A percentile compares a stretch with the other conserved stretches of the same genome.
These are phyloP conservation scores for Varanus komodoensis DNA, from an alignment of 2,113 vertebrate genomes.

Conservation along the genomic window DNA sequence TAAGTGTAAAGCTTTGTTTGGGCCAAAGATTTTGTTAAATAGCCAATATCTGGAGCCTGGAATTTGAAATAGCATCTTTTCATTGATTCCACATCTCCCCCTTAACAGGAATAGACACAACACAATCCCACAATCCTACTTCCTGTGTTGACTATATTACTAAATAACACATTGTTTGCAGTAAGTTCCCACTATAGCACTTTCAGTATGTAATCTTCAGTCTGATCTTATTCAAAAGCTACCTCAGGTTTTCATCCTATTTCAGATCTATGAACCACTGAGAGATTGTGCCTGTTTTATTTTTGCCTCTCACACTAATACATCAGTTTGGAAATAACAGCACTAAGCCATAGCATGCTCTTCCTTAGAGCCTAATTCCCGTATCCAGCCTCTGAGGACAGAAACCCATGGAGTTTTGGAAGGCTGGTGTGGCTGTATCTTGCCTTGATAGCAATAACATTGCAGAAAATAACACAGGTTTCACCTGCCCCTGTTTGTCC, in stretches of 20 bases:
- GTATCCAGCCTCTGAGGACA: not conserved
- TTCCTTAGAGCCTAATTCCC: not conserved
- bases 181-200: not conserved
- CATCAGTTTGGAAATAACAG: not conserved
- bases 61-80: not conserved
- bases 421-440: not conserved
- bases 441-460: too few species aligned
- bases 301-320: conserved; percentile 20
- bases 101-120: conserved; percentile 2
- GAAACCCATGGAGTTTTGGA: not conserved
- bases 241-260: not conserved
- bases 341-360: not conserved
- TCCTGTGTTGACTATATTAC: not conserved
- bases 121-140: fast-evolving
- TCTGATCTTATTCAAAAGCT: not conserved
- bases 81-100: conserved; percentile 6
- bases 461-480: not conserved
- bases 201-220: not conserved
- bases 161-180: not conserved
- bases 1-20: conserved; percentile 18
- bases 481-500: not conserved
- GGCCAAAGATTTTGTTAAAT: not conserved
- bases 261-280: not conserved
- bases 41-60: conserved; percentile 18
- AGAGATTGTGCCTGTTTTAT: not conserved